phyloP scores from a whole-genome alignment of 2,888 invertebrate species.

The Colostygia pectinataria region DNA sequence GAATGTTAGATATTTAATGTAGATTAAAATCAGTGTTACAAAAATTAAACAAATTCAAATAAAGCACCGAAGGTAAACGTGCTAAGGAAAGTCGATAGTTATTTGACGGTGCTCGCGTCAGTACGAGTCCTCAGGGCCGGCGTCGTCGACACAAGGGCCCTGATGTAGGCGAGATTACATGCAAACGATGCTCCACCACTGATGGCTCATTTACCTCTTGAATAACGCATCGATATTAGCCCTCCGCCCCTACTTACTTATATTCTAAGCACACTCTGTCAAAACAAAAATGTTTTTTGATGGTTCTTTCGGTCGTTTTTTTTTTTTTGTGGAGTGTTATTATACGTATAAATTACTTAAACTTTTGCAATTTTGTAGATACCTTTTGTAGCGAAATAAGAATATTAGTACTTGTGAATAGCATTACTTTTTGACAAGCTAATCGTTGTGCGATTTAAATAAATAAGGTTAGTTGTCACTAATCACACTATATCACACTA shows the following conservation, averaged over 20 bases:
- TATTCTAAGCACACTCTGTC: conserved; percentile 15
- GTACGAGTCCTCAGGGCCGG: conserved; percentile 47
- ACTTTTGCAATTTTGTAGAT: conserved; percentile 18
- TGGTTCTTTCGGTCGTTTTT: conserved; percentile 10
- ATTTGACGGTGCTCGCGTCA: conserved; percentile 42
- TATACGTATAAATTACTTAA: neutral
- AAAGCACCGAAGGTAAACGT: too few relatives aligned
- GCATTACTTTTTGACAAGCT: too few relatives aligned
- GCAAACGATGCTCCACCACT: conserved; percentile 71
- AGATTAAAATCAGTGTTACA: too few relatives aligned
- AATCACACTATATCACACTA: too few relatives aligned
- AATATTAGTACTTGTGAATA: too few relatives aligned
- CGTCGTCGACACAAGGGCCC: conserved; percentile 47
- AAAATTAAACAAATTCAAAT: too few relatives aligned
- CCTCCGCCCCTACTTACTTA: conserved; percentile 45
- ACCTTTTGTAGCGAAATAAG: neutral
- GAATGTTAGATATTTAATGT: too few relatives aligned
- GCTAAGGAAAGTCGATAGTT: conserved; percentile 37
- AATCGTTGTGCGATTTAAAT: too few relatives aligned
- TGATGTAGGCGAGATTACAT: conserved; percentile 72
- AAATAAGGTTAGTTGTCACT: too few relatives aligned
- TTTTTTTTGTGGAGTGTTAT: neutral
- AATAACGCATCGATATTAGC: conserved; percentile 73
- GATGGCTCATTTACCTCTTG: conserved; percentile 79
- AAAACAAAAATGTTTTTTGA: conserved; percentile 36